Evolutionary conservation across 2,113 vertebrate species (phyloP).

Genomic region (Hymenochirus boettgeri): DNA sequence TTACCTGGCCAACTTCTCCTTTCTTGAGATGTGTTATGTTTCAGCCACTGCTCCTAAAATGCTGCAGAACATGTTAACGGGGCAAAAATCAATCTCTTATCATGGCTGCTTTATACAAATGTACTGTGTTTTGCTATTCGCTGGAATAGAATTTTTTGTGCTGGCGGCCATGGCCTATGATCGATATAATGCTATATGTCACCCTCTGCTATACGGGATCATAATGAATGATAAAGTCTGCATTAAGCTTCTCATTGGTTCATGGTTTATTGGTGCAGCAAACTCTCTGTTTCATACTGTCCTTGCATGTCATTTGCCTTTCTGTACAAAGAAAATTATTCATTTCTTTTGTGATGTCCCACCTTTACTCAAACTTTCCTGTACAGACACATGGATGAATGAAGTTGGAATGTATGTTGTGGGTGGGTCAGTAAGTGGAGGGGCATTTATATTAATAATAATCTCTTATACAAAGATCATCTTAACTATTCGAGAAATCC

Average conservation of each 20-base stretch:
- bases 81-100: slow-evolving; percentile 3
- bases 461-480: slow-evolving; percentile 21
- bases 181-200: slow-evolving; percentile 29
- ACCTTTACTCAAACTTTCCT: slow-evolving; percentile 10
- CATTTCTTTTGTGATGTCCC: slow-evolving; percentile 34
- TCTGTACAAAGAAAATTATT: slow-evolving; percentile 19
- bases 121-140: slow-evolving; percentile 12
- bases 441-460: slow-evolving; percentile 7
- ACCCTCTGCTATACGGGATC: slow-evolving; percentile 11
- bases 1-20: slow-evolving; percentile 22
- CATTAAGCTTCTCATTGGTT: slow-evolving; percentile 2
- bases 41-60: slow-evolving; percentile 13
- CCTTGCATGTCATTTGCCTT: slow-evolving; percentile 8
- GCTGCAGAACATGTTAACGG: neutral
- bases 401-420: slow-evolving; percentile 17
- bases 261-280: slow-evolving; percentile 3
- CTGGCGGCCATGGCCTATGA: slow-evolving; percentile 31
- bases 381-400: slow-evolving; percentile 19
- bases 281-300: slow-evolving; percentile 17
- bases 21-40: slow-evolving; percentile 25
- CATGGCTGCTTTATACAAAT: slow-evolving; percentile 16
- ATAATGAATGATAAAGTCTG: slow-evolving; percentile 22
- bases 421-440: neutral
- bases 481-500: slow-evolving; percentile 9
- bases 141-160: slow-evolving; percentile 18